These are phyloP conservation scores for Cathartes aura DNA, from an alignment of 2,113 vertebrate species.

Conservation along the genomic window DNA sequence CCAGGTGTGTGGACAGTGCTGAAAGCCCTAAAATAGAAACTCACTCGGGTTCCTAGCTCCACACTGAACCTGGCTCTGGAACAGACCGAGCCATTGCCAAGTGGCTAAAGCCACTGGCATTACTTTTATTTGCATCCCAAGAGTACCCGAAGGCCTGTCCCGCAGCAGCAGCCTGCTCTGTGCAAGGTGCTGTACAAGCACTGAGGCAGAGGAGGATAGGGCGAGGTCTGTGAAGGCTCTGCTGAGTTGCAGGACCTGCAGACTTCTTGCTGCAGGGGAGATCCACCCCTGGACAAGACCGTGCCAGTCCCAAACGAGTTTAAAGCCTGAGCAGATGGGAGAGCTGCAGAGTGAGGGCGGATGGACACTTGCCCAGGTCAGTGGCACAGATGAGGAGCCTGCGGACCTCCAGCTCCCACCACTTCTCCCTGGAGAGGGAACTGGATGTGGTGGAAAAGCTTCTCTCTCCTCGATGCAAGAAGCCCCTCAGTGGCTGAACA, in stretches of 20 bases:
- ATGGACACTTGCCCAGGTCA: not conserved
- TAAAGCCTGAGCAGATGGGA: not conserved
- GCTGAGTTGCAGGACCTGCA: not conserved
- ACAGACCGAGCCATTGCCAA: not conserved
- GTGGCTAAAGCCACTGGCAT: not conserved
- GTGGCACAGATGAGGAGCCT: not conserved
- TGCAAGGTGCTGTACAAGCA: not conserved
- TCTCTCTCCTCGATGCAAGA: slow-evolving; percentile 56
- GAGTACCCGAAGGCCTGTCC: not conserved
- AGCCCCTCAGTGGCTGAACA: slow-evolving; percentile 72
- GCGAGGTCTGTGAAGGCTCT: not conserved
- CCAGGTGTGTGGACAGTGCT: not conserved
- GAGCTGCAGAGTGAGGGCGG: not conserved
- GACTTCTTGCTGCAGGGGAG: not conserved
- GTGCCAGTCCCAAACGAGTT: not conserved
- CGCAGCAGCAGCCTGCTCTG: not conserved
- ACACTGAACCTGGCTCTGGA: not conserved
- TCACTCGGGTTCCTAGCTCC: not conserved
- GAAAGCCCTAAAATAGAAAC: not conserved
- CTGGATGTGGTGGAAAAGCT: slow-evolving; percentile 40
- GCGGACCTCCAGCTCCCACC: not conserved
- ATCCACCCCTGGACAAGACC: not conserved
- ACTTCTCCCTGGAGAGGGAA: not conserved
- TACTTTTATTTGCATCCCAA: not conserved
- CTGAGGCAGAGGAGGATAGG: not conserved